A percentile compares a stretch with the other conserved stretches of the same genome.
Conservation (phyloP, 2,113 vertebrate genomes). For the Acrocephalus arundinaceus region DNA sequence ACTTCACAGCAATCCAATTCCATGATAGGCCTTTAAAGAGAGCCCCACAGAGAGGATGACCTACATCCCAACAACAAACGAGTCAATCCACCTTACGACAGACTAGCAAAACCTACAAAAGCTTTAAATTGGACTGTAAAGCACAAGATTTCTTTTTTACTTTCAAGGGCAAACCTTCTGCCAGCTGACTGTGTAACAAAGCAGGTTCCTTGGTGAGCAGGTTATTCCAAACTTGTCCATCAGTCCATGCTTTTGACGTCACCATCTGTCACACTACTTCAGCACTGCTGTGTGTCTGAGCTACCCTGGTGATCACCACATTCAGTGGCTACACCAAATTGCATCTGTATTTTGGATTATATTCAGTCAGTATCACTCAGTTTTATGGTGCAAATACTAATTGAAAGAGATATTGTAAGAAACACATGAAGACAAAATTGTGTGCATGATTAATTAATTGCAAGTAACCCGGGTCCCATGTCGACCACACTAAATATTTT, state of each 20-base stretch:
- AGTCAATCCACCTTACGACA: not conserved
- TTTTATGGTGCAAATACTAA: not conserved
- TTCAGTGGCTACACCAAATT: not conserved
- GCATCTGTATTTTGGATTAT: not conserved
- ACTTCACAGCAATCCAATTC: not conserved
- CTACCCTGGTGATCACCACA: not conserved
- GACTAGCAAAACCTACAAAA: not conserved
- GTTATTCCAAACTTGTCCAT: not conserved
- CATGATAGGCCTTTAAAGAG: not conserved
- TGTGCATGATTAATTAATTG: not conserved
- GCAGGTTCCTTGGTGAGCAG: not conserved
- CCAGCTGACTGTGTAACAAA: not conserved
- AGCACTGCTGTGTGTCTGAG: not conserved
- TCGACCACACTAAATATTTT: not conserved
- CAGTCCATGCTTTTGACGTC: not conserved
- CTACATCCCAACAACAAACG: not conserved
- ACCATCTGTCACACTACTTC: not conserved
- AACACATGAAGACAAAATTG: not conserved
- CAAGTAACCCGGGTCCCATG: not conserved
- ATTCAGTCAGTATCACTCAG: not conserved
- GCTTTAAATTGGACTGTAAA: conserved; percentile 1
- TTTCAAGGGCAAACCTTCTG: not conserved
- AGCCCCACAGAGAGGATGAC: not conserved
- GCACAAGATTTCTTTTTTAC: not conserved
- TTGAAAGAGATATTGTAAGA: not conserved